A percentile compares a stretch with the other conserved stretches of the same genome.
Conservation (phyloP, 1,140 invertebrate genomes). For the Geopemphigus sp. region DNA sequence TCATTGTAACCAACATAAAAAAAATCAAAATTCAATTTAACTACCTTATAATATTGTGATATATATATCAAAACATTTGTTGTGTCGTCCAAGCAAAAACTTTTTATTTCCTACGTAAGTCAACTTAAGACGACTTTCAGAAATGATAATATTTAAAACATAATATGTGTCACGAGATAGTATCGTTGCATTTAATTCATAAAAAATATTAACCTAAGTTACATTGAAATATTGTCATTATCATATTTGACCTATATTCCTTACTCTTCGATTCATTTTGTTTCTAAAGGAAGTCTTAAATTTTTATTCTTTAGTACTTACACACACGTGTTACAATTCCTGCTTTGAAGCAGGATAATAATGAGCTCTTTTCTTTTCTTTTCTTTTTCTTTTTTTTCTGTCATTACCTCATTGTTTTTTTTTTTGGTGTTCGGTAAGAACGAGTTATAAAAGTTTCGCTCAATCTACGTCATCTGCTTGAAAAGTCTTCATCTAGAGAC, state of each 20-base stretch:
- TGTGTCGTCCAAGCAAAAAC: too few species aligned
- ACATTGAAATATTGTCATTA: not conserved
- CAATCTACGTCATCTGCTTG: not conserved
- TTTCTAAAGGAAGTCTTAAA: slow-evolving; percentile 4
- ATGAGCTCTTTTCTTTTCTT: not conserved
- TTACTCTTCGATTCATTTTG: not conserved
- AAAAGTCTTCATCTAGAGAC: not conserved
- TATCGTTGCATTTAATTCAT: too few species aligned
- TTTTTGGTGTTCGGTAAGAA: slow-evolving; percentile 12
- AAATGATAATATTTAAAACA: too few species aligned
- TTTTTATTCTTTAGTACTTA: not conserved
- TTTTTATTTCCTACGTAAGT: too few species aligned
- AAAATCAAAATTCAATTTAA: too few species aligned
- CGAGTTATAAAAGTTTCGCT: not conserved
- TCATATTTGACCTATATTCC: not conserved
- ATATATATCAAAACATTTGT: too few species aligned
- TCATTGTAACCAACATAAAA: too few species aligned
- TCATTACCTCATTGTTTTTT: not conserved
- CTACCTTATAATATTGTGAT: too few species aligned
- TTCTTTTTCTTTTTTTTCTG: not conserved
- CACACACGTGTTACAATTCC: too few species aligned
- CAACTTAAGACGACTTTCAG: too few species aligned
- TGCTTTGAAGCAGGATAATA: slow-evolving; percentile 4
- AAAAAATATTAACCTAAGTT: not conserved
- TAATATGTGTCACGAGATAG: too few species aligned